Evolutionary conservation across 2,113 vertebrate species (phyloP).

Genomic region (Spea bombifrons): DNA sequence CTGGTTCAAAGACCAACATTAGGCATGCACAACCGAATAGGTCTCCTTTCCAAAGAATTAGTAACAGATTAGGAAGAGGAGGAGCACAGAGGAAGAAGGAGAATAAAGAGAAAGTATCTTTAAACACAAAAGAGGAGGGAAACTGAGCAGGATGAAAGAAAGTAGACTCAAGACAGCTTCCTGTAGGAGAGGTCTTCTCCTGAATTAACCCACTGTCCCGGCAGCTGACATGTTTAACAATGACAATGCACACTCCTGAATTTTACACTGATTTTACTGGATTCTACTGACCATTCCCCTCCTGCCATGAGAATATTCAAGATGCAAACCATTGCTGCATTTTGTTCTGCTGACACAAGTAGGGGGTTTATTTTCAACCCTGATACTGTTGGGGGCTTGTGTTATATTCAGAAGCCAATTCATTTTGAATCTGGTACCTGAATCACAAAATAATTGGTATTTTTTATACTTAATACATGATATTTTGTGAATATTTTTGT

Average conservation of each 20-base stretch:
- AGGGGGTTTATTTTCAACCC: not conserved
- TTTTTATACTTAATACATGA: no score
- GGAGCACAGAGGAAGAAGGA: conserved; percentile 19
- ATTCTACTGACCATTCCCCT: not conserved
- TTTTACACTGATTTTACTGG: not conserved
- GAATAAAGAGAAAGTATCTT: conserved; percentile 39
- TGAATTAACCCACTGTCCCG: conserved; percentile 18
- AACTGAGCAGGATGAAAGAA: conserved; percentile 38
- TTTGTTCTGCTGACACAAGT: not conserved
- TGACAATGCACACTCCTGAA: not conserved
- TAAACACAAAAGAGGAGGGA: conserved; percentile 42
- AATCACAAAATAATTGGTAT: no score
- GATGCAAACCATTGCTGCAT: not conserved
- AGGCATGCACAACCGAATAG: conserved; percentile 15
- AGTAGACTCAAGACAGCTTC: conserved; percentile 33
- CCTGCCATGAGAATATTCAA: not conserved
- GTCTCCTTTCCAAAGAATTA: conserved; percentile 34
- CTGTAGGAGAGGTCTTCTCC: conserved; percentile 19
- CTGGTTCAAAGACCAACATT: conserved; percentile 25
- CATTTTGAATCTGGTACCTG: no score
- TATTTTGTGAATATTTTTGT: no score
- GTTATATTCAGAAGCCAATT: no score
- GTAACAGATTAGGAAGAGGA: conserved; percentile 45
- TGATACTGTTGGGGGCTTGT: no score
- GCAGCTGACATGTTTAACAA: not conserved